Evolutionary conservation across 2,888 invertebrate species (phyloP), one percentile per base, ranked within the genome.

Genomic region (Xestia rhomboidea): DNA sequence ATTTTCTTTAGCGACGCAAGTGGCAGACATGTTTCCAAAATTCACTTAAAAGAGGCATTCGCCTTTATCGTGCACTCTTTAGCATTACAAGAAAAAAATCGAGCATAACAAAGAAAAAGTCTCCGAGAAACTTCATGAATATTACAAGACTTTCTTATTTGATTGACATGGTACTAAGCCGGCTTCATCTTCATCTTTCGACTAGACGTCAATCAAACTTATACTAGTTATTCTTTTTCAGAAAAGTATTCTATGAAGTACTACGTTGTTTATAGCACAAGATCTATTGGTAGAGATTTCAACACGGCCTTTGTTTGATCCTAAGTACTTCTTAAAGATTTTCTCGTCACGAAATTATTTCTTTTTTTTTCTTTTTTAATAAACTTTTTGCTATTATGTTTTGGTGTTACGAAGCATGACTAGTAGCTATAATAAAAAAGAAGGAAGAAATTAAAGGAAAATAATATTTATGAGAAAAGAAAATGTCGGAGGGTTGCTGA

Each of bases 341-440:
- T 69, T 54, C 41, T 67, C 30, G 34, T 21, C 30, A 38, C 15
- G 7, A 68, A 49, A 70, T 73, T 5, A 54, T 69, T 80, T 64
- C 27, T 64, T 67, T 77, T 84, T 69, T 84, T 69, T 80, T 64
- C 27, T 64, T 67, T 77, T 84, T 69, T 84, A 62, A 66, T 72
- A 72, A 80, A 68, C 54, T 82, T 81, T 70, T 62, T 54, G 63
- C 51, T 57, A 51, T 81, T 82, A 63, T 64, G 57, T 81, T 68
- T 80, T 69, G 41, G 80, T 62, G n/a, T 66, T 24, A 72, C 68
- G 64, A 72, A 75, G 60, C 46, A 71, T 68, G 71, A 81, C 82
- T 49, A 79, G 54, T 57, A 44, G 60, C 27, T 62, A 2, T 41
- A 49, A 57, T 54, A 44, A 51, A 73, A 84, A 34, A n/a, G 51